Evolutionary conservation across 2,888 invertebrate species (phyloP).

Genomic region (Epistrophella euchroma): DNA sequence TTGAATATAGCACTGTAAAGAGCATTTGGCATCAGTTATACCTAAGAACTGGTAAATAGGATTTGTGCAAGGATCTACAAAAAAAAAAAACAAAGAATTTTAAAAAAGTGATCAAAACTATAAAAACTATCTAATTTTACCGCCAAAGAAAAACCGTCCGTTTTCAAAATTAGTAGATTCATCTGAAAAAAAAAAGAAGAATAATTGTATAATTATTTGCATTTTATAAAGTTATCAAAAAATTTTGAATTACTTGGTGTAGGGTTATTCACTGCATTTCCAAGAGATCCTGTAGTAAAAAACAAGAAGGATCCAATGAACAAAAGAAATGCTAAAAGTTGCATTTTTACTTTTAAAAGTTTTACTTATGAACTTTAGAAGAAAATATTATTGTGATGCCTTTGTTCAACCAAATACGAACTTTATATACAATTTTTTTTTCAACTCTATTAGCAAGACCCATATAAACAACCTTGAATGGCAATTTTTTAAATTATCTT

Average conservation of each 20-base stretch:
- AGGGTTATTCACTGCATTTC: not conserved
- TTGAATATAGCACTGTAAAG: slow-evolving; percentile 63
- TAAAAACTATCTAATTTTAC: not conserved
- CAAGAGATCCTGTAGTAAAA: not conserved
- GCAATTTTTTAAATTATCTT: not conserved
- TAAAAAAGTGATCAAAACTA: not conserved
- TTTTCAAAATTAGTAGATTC: slow-evolving; percentile 7
- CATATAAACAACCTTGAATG: not conserved
- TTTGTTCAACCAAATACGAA: not conserved
- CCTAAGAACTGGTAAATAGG: slow-evolving; percentile 31
- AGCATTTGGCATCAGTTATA: slow-evolving; percentile 62
- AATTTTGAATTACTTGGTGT: not conserved
- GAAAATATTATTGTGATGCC: slow-evolving; percentile 7
- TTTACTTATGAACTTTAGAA: not conserved
- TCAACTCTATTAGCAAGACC: not conserved
- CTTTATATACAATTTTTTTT: slow-evolving; percentile 10
- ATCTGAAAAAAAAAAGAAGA: slow-evolving; percentile 11
- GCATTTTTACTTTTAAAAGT: not conserved
- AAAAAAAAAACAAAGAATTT: not conserved
- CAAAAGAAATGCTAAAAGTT: not conserved
- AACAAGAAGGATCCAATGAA: not conserved
- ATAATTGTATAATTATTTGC: not conserved
- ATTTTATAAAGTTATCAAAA: not conserved
- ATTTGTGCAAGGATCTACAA: slow-evolving; percentile 62
- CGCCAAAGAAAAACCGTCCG: slow-evolving; percentile 53